Evolutionary conservation across 2,888 invertebrate species (phyloP), one percentile per base, ranked within the genome.

Genomic region (Sinhomidia bicolor): DNA sequence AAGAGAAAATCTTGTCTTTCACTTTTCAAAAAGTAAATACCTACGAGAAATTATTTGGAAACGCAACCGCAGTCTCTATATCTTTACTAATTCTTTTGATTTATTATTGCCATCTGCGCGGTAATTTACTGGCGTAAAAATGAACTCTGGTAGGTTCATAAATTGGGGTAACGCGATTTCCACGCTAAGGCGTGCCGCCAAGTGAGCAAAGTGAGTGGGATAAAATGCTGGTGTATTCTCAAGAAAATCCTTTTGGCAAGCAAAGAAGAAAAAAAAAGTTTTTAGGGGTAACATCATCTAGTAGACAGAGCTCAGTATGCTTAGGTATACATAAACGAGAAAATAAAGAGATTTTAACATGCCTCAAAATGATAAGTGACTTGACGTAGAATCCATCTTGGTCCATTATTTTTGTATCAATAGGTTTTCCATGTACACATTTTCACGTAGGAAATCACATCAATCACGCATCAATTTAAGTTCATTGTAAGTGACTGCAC

Each of bases 1-100:
- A n/a, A 32, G 10, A 3, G 65, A 60, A 65, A 17, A 32, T 65
- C 36, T 65, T 41, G 41, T 41, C 26, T 29, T 3, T 20, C 47
- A 1, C 29, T 47, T 9, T 26, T 76, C n/a, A 7, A 12, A 20
- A 41, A 20, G 20, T 14, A 36, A n/a, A n/a, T n/a, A n/a, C n/a
- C 17, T 10, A 47, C 23, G 26, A 23, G n/a, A 0, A 65, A 65
- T 36, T 36, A n/a, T 65, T n/a, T 12, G 32, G 32, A 65, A 36
- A 36, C 65, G 32, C 14, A 17, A 36, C 60, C 29, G 29, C 36
- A 32, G 32, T 3, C 32, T 17, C 7, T n/a, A n/a, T 65, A 65
- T 65, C 65, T 71, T 41, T 44, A 44, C 71, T 71, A 71, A 71
- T 71, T 71, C 44, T 44, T 23, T 20, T 71, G 71, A 71, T 71